Conservation (phyloP, 2,888 invertebrate species). For the Rhorus exstirpatorius region DNA sequence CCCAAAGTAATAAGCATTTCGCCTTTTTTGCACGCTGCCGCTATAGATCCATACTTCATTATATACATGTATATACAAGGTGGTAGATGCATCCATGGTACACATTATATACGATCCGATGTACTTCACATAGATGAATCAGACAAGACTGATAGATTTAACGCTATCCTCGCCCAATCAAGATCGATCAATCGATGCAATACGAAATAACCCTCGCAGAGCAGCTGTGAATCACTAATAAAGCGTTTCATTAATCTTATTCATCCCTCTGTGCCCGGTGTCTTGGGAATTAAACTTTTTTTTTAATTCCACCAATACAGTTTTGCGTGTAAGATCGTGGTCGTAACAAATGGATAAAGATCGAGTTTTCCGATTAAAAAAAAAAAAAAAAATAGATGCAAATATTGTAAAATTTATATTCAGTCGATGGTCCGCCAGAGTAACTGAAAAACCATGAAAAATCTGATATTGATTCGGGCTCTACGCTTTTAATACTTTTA, state of each 20-base stretch:
- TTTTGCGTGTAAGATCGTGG: background rate
- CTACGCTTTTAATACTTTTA: too few relatives aligned
- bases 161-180: slow-evolving; percentile 67
- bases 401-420: background rate
- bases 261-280: background rate
- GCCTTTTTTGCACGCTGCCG: background rate
- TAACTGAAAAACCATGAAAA: too few relatives aligned
- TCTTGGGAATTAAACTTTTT: background rate
- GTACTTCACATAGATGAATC: slow-evolving; percentile 44
- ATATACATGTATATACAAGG: too few relatives aligned
- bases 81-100: background rate
- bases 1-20: background rate
- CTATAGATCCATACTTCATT: background rate
- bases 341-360: slow-evolving; percentile 29
- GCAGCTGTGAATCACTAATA: slow-evolving; percentile 57
- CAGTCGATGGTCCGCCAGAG: too few relatives aligned
- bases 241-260: slow-evolving; percentile 64
- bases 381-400: background rate
- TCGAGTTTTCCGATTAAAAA: background rate
- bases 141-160: slow-evolving; percentile 68
- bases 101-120: slow-evolving; percentile 4
- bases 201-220: slow-evolving; percentile 5
- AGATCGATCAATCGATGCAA: slow-evolving; percentile 69
- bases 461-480: too few relatives aligned
- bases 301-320: background rate